These are phyloP conservation scores for Eumacrocentrus americanus DNA, from an alignment of 2,888 invertebrate species.

Conservation along the genomic window DNA sequence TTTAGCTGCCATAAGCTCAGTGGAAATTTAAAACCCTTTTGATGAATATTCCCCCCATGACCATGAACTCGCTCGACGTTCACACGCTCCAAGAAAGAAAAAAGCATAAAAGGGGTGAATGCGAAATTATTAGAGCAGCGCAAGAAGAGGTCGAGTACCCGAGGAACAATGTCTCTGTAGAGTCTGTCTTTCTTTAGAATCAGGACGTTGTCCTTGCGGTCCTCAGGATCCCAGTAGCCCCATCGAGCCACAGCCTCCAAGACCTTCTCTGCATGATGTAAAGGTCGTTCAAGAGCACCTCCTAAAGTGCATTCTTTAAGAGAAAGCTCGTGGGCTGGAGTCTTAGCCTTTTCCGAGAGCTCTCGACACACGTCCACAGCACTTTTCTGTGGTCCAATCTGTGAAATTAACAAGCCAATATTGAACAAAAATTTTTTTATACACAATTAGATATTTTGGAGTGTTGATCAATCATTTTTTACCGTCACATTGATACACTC, in stretches of 20 bases:
- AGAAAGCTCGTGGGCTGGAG: constrained; percentile 73
- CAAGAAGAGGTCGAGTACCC: constrained; percentile 51
- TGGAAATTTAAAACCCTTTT: constrained; percentile 40
- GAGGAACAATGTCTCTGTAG: constrained; percentile 57
- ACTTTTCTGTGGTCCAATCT: constrained; percentile 80
- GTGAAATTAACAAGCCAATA: too few relatives aligned
- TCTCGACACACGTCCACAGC: constrained; percentile 78
- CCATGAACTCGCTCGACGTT: constrained; percentile 41
- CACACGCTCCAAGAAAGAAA: too few relatives aligned
- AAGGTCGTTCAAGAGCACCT: constrained; percentile 74
- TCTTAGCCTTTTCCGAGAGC: constrained; percentile 69
- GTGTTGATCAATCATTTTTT: too few relatives aligned
- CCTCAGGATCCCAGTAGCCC: constrained; percentile 89
- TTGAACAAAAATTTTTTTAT: too few relatives aligned
- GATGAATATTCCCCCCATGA: constrained; percentile 17
- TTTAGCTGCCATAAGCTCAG: constrained; percentile 14
- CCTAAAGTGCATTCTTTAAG: constrained; percentile 82
- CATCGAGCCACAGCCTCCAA: constrained; percentile 77
- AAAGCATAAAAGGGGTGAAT: too few relatives aligned
- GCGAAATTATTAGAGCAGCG: neutral
- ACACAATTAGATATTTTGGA: too few relatives aligned
- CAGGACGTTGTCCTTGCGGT: constrained; percentile 82
- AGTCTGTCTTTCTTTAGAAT: constrained; percentile 65
- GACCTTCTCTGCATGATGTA: constrained; percentile 78
- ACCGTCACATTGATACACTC: constrained; percentile 69